These are phyloP conservation scores for Loxodonta africana DNA, from an alignment of 2,113 vertebrate genomes.

Conservation along the genomic window DNA sequence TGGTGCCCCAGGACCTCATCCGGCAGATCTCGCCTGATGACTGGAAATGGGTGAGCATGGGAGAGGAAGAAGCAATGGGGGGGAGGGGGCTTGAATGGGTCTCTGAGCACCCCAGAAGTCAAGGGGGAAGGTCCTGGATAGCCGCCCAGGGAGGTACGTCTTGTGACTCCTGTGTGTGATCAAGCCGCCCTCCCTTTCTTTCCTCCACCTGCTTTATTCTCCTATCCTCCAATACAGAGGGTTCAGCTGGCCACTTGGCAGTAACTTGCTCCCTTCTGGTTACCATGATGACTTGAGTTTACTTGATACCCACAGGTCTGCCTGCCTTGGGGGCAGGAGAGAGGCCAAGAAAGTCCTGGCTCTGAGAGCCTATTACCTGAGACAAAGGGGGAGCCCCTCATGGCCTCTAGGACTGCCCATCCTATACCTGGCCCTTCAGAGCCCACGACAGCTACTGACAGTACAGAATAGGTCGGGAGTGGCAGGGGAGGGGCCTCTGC, in stretches of 20 bases:
- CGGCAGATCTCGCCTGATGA: slow-evolving; percentile 98
- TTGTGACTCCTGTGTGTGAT: not conserved
- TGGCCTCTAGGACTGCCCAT: not conserved
- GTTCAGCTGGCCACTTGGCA: not conserved
- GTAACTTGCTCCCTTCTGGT: not conserved
- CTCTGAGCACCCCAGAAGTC: not conserved
- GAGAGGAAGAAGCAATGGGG: too few species aligned
- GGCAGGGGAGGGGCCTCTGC: not conserved
- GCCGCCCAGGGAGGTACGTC: not conserved
- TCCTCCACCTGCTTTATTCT: not conserved
- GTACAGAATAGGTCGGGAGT: not conserved
- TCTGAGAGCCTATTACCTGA: not conserved
- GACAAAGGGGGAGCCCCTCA: too few species aligned
- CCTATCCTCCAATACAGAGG: not conserved
- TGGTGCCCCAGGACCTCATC: slow-evolving; percentile 97
- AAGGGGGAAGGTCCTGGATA: not conserved
- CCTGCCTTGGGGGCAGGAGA: not conserved
- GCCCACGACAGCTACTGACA: not conserved
- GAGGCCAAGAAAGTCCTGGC: not conserved
- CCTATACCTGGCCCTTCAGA: not conserved
- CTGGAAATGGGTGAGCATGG: slow-evolving; percentile 95
- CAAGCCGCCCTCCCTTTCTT: not conserved
- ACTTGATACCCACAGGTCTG: not conserved
- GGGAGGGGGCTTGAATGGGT: not conserved
- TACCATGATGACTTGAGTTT: not conserved